Evolutionary conservation across 2,888 invertebrate genomes (phyloP).

Genomic region (Oscheius sp.): DNA sequence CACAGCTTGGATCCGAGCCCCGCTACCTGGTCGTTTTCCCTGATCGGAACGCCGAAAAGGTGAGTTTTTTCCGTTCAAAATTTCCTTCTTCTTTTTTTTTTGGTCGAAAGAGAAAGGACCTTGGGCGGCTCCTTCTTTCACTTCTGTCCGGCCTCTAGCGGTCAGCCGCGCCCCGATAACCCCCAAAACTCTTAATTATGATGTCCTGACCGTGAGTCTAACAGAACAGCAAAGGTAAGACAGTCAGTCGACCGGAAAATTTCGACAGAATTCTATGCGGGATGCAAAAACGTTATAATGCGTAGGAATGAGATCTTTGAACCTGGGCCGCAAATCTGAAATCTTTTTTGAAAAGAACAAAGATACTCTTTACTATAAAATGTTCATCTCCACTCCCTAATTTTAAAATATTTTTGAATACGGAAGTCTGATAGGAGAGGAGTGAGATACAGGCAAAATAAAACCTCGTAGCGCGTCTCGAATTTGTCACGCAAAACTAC

Average conservation of each 20-base stretch:
- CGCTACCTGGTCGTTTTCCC: conserved; percentile 68
- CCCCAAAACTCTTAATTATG: conserved; percentile 28
- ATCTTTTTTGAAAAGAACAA: no score
- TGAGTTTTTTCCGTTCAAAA: conserved; percentile 38
- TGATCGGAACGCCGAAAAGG: conserved; percentile 63
- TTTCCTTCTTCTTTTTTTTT: background rate
- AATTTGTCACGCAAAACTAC: no score
- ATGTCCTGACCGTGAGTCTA: conserved; percentile 16
- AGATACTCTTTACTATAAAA: no score
- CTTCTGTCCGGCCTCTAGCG: background rate
- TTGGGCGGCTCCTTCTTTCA: conserved; percentile 19
- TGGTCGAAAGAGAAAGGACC: background rate
- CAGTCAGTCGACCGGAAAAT: conserved; percentile 22
- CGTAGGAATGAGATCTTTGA: no score
- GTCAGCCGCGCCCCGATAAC: background rate
- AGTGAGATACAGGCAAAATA: no score
- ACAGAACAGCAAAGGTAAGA: background rate
- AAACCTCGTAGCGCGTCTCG: no score
- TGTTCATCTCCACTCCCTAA: no score
- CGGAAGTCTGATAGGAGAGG: no score
- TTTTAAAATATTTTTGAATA: no score
- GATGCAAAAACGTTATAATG: background rate
- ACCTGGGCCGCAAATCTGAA: no score
- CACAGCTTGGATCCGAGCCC: conserved; percentile 43
- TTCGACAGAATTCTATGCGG: no score